A percentile compares a stretch with the other conserved stretches of the same genome.
phyloP scores from a whole-genome alignment of 30 jellyfish, hydroid and myxozoan genomes.

The Chrysaora quinquecirrha region DNA sequence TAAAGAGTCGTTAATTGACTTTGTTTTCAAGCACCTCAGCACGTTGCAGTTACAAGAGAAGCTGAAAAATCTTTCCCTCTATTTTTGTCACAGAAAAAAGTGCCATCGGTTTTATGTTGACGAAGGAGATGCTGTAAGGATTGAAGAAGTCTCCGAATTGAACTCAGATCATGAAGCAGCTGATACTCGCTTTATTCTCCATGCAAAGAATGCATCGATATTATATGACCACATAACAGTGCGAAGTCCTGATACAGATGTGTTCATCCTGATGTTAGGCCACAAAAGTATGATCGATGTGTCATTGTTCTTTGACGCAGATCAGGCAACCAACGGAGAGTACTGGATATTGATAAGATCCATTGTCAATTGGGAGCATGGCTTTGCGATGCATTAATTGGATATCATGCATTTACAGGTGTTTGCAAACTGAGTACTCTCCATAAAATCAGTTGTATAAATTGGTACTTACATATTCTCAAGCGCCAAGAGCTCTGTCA shows the following conservation, averaged over 20 bases:
- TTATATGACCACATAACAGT: not conserved
- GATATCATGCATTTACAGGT: constrained; percentile 23
- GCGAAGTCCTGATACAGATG: constrained; percentile 55
- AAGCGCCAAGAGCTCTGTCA: too few relatives aligned
- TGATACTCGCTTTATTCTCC: constrained; percentile 40
- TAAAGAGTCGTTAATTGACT: constrained; percentile 26
- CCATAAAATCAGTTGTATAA: too few relatives aligned
- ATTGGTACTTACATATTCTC: too few relatives aligned
- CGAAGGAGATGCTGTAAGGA: not conserved
- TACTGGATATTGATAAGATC: constrained; percentile 17
- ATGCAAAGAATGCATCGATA: constrained; percentile 43
- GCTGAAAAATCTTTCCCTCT: not conserved
- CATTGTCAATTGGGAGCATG: constrained; percentile 14
- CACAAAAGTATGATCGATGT: constrained; percentile 23
- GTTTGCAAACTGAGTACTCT: too few relatives aligned
- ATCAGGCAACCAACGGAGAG: constrained; percentile 35
- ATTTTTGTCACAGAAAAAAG: not conserved
- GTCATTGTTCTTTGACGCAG: constrained; percentile 33
- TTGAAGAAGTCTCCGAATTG: constrained; percentile 23
- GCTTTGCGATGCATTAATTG: constrained; percentile 16
- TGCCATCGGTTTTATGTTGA: constrained; percentile 25
- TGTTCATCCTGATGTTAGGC: constrained; percentile 43
- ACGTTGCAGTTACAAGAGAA: not conserved
- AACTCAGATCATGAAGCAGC: constrained; percentile 45
- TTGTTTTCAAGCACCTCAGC: not conserved